Percentiles rank a stretch among this genome's conserved stretches.
phyloP scores from a whole-genome alignment of 2,113 vertebrate genomes.

The Stictonetta naevosa region DNA sequence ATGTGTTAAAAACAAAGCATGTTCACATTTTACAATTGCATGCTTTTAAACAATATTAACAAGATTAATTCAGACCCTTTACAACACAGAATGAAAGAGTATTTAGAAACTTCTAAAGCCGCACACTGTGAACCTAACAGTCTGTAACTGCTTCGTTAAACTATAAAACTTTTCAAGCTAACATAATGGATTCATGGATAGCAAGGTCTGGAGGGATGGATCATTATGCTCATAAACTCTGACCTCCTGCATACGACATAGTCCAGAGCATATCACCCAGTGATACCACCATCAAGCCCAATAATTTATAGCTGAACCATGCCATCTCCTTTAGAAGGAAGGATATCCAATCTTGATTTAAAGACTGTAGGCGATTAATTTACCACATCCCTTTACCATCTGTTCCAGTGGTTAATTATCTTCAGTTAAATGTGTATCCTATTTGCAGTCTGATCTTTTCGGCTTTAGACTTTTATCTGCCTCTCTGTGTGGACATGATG shows the following conservation, averaged over 20 bases:
- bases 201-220: slow-evolving; percentile 39
- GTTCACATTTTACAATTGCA: not conserved
- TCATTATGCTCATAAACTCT: slow-evolving; percentile 39
- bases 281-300: not conserved
- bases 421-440: slow-evolving; percentile 33
- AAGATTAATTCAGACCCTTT: not conserved
- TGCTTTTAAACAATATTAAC: slow-evolving; percentile 33
- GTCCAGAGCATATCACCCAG: slow-evolving; percentile 42
- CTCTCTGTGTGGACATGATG: not conserved
- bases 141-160: slow-evolving; percentile 28
- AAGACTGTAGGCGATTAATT: slow-evolving; percentile 56
- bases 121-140: not conserved
- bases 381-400: slow-evolving; percentile 61
- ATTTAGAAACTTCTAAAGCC: slow-evolving; percentile 35
- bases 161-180: slow-evolving; percentile 18
- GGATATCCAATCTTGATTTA: slow-evolving; percentile 59
- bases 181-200: slow-evolving; percentile 11
- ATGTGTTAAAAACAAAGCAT: not conserved
- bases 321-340: slow-evolving; percentile 42
- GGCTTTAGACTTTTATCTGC: slow-evolving; percentile 39
- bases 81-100: not conserved
- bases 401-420: slow-evolving; percentile 68
- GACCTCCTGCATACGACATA: slow-evolving; percentile 33
- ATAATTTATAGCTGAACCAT: slow-evolving; percentile 50
- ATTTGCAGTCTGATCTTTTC: slow-evolving; percentile 60